A percentile compares a stretch with the other conserved stretches of the same genome.
Evolutionary conservation across 2,797 vertebrate species (phyloP).

Genomic region (Enteromius argenteus): DNA sequence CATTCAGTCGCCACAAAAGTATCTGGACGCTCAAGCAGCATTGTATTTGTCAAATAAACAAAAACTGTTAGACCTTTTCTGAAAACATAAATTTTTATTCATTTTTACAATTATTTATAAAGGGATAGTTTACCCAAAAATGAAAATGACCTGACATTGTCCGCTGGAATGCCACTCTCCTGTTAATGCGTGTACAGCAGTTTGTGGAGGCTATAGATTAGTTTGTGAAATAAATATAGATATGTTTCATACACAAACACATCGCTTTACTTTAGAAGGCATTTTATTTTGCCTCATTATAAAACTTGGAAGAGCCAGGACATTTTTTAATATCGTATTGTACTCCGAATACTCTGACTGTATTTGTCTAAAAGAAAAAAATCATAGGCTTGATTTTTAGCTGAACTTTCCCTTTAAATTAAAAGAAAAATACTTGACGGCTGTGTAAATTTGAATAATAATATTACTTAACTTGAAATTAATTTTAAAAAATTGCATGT

Average conservation of each 20-base stretch:
- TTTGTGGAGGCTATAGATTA: not conserved
- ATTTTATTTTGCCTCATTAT: not conserved
- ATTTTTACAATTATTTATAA: not conserved
- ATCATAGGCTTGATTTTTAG: not conserved
- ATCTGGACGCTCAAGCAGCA: not conserved
- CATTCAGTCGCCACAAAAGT: not conserved
- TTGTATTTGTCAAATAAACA: not conserved
- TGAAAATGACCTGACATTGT: not conserved
- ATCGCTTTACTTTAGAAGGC: not conserved
- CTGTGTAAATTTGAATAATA: not conserved
- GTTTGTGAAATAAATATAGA: not conserved
- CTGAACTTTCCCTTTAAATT: not conserved
- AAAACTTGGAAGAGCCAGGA: not conserved
- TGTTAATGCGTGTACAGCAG: not conserved
- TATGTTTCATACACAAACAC: not conserved
- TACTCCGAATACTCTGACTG: no score
- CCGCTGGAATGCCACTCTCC: not conserved
- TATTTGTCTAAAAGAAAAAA: not conserved
- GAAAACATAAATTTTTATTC: not conserved
- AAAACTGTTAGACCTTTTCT: not conserved
- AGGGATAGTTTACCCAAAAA: not conserved
- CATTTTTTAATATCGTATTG: not conserved
- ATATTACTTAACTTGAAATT: not conserved
- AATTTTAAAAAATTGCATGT: not conserved
- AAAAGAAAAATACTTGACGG: not conserved